Percentiles rank a stretch among this genome's conserved stretches.
Evolutionary conservation across 2,113 vertebrate species (phyloP).

Genomic region (Sinocyclocheilus maitianheensis): DNA sequence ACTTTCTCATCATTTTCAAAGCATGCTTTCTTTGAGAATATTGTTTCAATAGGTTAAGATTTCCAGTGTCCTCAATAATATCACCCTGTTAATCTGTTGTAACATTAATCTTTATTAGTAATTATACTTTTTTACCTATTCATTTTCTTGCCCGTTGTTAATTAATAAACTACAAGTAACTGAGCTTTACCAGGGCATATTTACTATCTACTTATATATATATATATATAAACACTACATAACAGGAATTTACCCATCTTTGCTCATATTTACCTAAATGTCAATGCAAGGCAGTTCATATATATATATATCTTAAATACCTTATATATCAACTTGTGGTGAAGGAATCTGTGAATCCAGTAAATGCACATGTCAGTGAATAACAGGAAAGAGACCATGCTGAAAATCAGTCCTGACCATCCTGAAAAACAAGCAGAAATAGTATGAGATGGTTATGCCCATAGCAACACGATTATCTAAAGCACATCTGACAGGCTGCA

Average conservation of each 20-base stretch:
- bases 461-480: not conserved
- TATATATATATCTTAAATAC: constrained; percentile 63
- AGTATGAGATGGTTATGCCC: not conserved
- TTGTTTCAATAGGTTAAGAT: not conserved
- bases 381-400: constrained; percentile 90
- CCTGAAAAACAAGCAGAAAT: constrained; percentile 70
- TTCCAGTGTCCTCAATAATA: not conserved
- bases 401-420: constrained; percentile 83
- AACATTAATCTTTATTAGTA: not conserved
- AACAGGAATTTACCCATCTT: not conserved
- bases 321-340: constrained; percentile 92
- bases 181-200: not conserved
- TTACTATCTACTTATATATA: no score
- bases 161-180: not conserved
- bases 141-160: not conserved
- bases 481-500: constrained; percentile 11
- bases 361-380: constrained; percentile 98
- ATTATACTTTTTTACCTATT: not conserved
- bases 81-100: not conserved
- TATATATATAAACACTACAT: not conserved
- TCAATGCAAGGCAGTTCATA: not conserved
- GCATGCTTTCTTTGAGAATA: not conserved
- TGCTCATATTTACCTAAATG: not conserved
- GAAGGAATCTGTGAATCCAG: constrained; percentile 94
- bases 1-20: not conserved